phyloP scores from a whole-genome alignment of 2,797 vertebrate species.

The Gallinago stenura region DNA sequence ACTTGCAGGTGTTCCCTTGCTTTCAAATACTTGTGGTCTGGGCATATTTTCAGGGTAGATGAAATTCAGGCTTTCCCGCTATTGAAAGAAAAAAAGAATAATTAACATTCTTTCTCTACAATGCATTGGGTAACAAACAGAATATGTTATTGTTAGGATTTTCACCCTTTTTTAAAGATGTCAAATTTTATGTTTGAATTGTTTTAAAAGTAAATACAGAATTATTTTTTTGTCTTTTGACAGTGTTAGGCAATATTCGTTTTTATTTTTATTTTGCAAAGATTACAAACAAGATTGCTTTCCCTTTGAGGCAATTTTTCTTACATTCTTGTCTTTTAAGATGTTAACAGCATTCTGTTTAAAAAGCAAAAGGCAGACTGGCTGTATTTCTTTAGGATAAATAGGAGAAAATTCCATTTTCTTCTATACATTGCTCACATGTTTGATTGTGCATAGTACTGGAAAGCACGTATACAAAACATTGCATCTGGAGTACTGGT shows the following conservation, averaged over 20 bases:
- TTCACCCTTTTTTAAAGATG: neutral
- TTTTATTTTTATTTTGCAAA: neutral
- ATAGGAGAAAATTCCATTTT: neutral
- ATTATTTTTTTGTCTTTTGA: neutral
- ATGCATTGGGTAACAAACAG: neutral
- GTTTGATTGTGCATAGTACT: neutral
- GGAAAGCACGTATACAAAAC: neutral
- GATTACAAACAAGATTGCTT: neutral
- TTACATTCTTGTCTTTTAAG: neutral
- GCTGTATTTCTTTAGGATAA: neutral
- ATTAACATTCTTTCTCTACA: constrained; percentile 46
- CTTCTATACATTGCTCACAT: neutral
- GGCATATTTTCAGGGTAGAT: constrained; percentile 17
- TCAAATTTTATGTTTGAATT: neutral
- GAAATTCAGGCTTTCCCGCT: constrained; percentile 44
- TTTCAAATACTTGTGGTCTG: constrained; percentile 51
- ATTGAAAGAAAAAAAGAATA: constrained; percentile 12
- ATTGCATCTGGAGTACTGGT: neutral
- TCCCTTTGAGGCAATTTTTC: neutral
- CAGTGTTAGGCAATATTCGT: neutral
- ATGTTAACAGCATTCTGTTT: neutral
- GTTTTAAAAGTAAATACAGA: neutral
- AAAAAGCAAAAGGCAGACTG: neutral
- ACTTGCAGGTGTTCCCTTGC: constrained; percentile 58
- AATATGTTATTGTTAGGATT: neutral